Evolutionary conservation across 2,797 vertebrate species (phyloP), one percentile per base, ranked within the genome.

Genomic region (Labroides dimidiatus): DNA sequence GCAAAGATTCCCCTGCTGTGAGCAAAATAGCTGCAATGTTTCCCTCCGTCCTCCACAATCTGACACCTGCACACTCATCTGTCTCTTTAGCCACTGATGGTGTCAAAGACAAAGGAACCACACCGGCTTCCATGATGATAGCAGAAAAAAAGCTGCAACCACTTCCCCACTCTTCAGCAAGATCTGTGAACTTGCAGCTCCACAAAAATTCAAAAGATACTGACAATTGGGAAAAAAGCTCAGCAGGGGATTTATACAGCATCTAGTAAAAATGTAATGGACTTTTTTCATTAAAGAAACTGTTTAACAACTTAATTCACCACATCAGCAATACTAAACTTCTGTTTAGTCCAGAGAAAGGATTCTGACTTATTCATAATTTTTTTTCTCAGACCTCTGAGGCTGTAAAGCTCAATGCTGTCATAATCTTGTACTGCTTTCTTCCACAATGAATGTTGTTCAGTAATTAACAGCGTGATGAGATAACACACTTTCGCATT

Each of bases 21-120:
- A 1, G 3, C 11, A 62, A 33, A 61, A 72, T 27, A 75, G 19
- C 30, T 21, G 1, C 1, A 5, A 48, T 27, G 14, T 85, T 81
- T 44, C 67, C 7, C 50, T 62, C 42, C 71, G 7, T 39, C 20
- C 3, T 41, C 45, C 45, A 55, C 53, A 62, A 4, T 48, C 0
- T 61, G 13, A 62, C 44, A 84, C 68, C 27, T 63, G 33, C 71
- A 76, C 51, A 76, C 71, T 82, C 72, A 77, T 81, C 55, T 60
- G 13, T 49, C 50, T 64, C 23, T 36, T 21, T 14, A 69, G 42
- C 36, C 30, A 47, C 69, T 87, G 90, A 93, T 92, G 69, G 90
- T 92, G 92, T 91, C 20, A 73, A 21, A 87, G 91, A 93, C 85
- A 91, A 91, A 33, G 30, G 23, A 2, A 21, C 12, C 24, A 27